Percentiles rank a stretch among this genome's conserved stretches.
Conservation (phyloP, 2,113 vertebrate species). For the Myotis yumanensis region DNA sequence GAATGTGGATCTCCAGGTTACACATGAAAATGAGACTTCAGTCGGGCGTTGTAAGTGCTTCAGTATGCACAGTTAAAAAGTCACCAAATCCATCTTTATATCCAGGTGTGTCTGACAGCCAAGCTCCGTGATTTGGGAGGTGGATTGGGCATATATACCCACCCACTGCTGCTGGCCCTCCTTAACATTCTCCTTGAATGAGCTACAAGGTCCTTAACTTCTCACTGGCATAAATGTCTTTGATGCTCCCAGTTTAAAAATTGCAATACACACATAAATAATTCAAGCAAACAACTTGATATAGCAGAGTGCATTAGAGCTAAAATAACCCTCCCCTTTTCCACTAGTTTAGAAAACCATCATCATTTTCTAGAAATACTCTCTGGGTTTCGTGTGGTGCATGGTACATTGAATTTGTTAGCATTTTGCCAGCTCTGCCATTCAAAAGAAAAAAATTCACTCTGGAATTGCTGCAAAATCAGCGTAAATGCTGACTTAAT, state of each 20-base stretch:
- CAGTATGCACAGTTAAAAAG: not conserved
- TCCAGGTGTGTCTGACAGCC: not conserved
- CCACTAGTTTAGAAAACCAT: slow-evolving; percentile 77
- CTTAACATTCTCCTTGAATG: slow-evolving; percentile 75
- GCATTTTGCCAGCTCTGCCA: slow-evolving; percentile 71
- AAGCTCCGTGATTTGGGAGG: slow-evolving; percentile 25
- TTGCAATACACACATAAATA: slow-evolving; percentile 76
- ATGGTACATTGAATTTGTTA: slow-evolving; percentile 73
- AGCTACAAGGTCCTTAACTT: slow-evolving; percentile 70
- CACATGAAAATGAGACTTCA: not conserved
- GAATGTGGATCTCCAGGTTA: not conserved
- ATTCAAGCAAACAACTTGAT: slow-evolving; percentile 78
- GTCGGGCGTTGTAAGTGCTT: not conserved
- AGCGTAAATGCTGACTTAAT: slow-evolving; percentile 71
- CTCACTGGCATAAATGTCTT: slow-evolving; percentile 68
- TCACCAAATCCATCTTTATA: slow-evolving; percentile 43
- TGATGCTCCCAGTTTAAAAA: slow-evolving; percentile 75
- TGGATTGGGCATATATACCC: slow-evolving; percentile 47
- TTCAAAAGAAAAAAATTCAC: slow-evolving; percentile 61
- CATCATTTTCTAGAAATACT: slow-evolving; percentile 80
- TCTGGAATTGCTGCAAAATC: slow-evolving; percentile 68
- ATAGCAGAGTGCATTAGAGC: slow-evolving; percentile 74
- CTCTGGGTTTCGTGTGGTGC: slow-evolving; percentile 64
- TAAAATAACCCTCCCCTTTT: slow-evolving; percentile 76
- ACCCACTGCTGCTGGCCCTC: slow-evolving; percentile 36